Conservation (phyloP, 2,888 invertebrate species). For the Eristalis pertinax region DNA sequence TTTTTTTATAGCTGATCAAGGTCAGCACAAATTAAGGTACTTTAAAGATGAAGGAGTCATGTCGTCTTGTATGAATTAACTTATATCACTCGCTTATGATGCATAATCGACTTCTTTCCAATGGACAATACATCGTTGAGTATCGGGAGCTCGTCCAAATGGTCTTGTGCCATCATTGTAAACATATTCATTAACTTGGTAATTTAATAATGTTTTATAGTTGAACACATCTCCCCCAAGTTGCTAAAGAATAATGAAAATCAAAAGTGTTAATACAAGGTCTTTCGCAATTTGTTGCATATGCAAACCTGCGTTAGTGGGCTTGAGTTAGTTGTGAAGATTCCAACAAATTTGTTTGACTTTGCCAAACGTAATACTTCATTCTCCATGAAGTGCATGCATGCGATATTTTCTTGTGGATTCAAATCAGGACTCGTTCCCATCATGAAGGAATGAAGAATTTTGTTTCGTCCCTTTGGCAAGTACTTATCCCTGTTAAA, state of each 20-base stretch:
- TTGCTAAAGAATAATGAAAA: slow-evolving; percentile 84
- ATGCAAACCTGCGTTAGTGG: slow-evolving; percentile 90
- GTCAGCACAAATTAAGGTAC: background rate
- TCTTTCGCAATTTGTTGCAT: background rate
- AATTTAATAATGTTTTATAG: slow-evolving; percentile 89
- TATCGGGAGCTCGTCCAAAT: slow-evolving; percentile 89
- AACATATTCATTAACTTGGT: slow-evolving; percentile 90
- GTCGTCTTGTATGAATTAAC: background rate
- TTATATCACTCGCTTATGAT: slow-evolving; percentile 16
- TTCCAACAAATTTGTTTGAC: slow-evolving; percentile 86
- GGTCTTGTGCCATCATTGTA: slow-evolving; percentile 88
- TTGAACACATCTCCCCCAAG: slow-evolving; percentile 89
- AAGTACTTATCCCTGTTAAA: slow-evolving; percentile 83
- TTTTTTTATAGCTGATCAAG: background rate
- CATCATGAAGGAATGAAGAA: slow-evolving; percentile 94
- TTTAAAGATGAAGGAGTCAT: background rate
- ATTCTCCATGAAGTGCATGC: slow-evolving; percentile 90
- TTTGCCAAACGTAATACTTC: slow-evolving; percentile 87
- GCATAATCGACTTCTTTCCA: slow-evolving; percentile 84
- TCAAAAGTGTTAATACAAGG: background rate
- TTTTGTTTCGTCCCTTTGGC: slow-evolving; percentile 85
- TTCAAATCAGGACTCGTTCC: slow-evolving; percentile 86
- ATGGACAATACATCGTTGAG: slow-evolving; percentile 89
- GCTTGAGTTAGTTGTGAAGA: slow-evolving; percentile 93
- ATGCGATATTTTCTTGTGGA: slow-evolving; percentile 89